These are phyloP conservation scores for Callocephalon fimbriatum DNA, from an alignment of 2,113 vertebrate species.

Conservation along the genomic window DNA sequence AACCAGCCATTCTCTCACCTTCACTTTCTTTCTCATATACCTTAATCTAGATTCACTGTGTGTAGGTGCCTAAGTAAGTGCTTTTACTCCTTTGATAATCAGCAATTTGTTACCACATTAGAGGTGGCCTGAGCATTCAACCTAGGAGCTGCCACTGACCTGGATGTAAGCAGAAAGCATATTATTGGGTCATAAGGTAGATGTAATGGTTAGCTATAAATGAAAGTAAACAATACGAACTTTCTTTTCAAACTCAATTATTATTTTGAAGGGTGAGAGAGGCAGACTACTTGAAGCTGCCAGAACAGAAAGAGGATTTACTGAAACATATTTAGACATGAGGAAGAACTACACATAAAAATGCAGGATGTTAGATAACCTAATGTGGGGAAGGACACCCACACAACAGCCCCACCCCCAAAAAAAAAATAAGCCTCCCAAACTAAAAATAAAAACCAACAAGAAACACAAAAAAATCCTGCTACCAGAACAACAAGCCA, in stretches of 20 bases:
- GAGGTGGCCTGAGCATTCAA: background rate
- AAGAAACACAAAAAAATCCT: accelerated
- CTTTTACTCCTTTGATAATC: background rate
- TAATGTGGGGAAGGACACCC: background rate
- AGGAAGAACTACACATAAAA: background rate
- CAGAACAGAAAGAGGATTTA: background rate
- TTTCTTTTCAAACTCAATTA: background rate
- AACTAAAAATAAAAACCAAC: background rate
- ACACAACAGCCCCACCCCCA: background rate
- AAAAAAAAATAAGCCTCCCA: background rate
- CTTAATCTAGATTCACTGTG: background rate
- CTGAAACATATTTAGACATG: background rate
- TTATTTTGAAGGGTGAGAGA: background rate
- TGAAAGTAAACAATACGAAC: background rate
- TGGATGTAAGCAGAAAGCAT: background rate
- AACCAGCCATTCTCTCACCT: background rate
- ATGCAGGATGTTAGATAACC: background rate
- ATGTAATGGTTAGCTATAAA: background rate
- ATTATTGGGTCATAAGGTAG: background rate
- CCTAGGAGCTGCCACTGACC: background rate
- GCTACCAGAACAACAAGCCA: background rate
- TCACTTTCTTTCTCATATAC: background rate
- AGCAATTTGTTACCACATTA: constrained; percentile 1
- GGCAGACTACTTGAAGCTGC: background rate
- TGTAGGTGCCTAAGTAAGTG: background rate